Base-by-base conservation (phyloP, 2,113 vertebrate genomes). In the Meles meles region DNA sequence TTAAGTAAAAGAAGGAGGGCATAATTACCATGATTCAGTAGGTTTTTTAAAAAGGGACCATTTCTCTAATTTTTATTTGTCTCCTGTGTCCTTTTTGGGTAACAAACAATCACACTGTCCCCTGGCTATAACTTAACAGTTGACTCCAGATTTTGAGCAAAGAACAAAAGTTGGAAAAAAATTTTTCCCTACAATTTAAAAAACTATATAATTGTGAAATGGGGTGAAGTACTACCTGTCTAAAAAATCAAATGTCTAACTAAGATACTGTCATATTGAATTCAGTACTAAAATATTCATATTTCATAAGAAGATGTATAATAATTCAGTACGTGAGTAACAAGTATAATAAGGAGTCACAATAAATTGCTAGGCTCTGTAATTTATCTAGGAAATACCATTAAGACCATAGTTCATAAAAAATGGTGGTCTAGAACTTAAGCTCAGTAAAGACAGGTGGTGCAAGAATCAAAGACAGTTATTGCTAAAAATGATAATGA, bases 401-500 rank as follows among this genome's bases (percentile, higher is more conserved):
- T 31, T 74, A 39, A 87, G n/a, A 85, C 25, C 67, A 79, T 4
- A 83, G 67, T 72, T 88, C 39, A 52, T 29, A 25, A 87, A 93
- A 93, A 93, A 71, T 74, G 44, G 21, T 34, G 79, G 34, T 88
- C 65, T 96, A 97, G 76, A 83, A 94, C 23, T 34, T 63, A 89
- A 61, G 34, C 27, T 88, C 31, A 76, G 44, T 81, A 67, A 97
- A 94, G 76, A 88, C 25, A 88, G 69, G 71, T n/a, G 29, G 29
- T 72, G 7, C 31, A 91, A 71, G 71, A 69, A 92, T 89, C 12
- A 95, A 84, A 71, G 52, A 42, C n/a, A 86, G 47, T 72, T 82
- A 94, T 18, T 85, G 42, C 74, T 92, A 87, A 52, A 95, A 86
- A 63, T 71, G 47, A 79, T 7, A 83, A 80, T 34, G 10, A 79